A percentile compares a stretch with the other conserved stretches of the same genome.
Evolutionary conservation across 2,113 vertebrate genomes (phyloP).

Genomic region (Pseudopipra pipra): DNA sequence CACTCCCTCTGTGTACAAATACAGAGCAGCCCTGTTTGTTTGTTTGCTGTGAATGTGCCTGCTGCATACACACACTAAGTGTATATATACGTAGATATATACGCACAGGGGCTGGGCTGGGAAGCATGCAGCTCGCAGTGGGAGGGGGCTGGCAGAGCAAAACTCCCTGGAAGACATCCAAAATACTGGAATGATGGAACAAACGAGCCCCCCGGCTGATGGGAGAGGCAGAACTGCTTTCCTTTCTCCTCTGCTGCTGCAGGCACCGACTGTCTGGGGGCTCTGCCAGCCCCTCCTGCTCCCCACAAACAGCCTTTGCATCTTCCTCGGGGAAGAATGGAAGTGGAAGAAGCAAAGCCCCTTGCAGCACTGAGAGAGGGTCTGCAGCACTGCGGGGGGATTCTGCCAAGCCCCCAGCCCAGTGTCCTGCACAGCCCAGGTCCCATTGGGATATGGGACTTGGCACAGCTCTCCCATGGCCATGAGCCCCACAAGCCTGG

Average conservation of each 20-base stretch:
- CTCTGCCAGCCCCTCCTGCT: not conserved
- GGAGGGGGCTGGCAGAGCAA: slow-evolving; percentile 19
- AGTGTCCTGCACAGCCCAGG: fast-evolving
- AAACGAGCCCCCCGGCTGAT: not conserved
- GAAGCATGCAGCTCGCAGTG: not conserved
- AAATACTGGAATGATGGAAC: fast-evolving
- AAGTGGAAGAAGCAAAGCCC: not conserved
- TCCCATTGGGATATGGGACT: not conserved
- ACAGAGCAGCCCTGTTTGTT: not conserved
- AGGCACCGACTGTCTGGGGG: not conserved
- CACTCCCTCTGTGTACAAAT: not conserved
- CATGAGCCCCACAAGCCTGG: slow-evolving; percentile 28
- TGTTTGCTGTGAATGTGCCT: not conserved
- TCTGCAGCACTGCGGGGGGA: not conserved
- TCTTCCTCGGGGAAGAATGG: fast-evolving
- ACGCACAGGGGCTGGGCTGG: not conserved
- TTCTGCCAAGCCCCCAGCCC: not conserved
- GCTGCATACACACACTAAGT: not conserved
- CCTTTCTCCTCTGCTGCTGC: not conserved
- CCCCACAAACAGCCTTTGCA: not conserved
- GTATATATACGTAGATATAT: too few relatives aligned
- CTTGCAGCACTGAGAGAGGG: fast-evolving
- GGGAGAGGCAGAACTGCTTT: not conserved
- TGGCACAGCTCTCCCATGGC: slow-evolving; percentile 8
- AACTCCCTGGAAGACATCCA: not conserved